These are phyloP conservation scores for Cacatua alba DNA, from an alignment of 2,113 vertebrate species.

Conservation along the genomic window DNA sequence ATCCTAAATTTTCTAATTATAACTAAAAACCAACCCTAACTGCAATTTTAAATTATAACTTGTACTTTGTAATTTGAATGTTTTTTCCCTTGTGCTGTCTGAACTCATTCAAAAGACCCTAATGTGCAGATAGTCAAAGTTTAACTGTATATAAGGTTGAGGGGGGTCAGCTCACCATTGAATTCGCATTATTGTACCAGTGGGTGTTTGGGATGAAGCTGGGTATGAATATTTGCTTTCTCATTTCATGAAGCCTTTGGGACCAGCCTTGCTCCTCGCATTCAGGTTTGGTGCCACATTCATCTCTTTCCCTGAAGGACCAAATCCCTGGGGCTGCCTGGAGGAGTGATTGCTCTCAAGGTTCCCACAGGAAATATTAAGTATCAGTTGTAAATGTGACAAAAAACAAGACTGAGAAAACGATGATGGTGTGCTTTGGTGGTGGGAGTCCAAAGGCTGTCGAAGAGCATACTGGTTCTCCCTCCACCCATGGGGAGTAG, in stretches of 20 bases:
- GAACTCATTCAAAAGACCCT: background rate
- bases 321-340: accelerated
- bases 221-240: background rate
- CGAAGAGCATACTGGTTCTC: background rate
- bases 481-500: background rate
- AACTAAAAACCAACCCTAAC: background rate
- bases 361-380: background rate
- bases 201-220: background rate
- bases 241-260: background rate
- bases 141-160: background rate
- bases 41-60: background rate
- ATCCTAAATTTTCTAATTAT: background rate
- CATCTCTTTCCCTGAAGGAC: background rate
- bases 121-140: background rate
- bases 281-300: background rate
- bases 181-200: background rate
- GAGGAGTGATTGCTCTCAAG: background rate
- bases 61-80: background rate
- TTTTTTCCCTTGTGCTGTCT: background rate
- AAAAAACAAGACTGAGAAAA: background rate
- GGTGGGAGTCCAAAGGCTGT: background rate
- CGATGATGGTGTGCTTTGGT: background rate
- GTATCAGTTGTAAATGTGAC: background rate
- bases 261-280: background rate
- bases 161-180: background rate